Percentiles rank a stretch among this genome's conserved stretches.
Conservation (phyloP, 2,888 invertebrate species). For the Nemotelus pantherinus region DNA sequence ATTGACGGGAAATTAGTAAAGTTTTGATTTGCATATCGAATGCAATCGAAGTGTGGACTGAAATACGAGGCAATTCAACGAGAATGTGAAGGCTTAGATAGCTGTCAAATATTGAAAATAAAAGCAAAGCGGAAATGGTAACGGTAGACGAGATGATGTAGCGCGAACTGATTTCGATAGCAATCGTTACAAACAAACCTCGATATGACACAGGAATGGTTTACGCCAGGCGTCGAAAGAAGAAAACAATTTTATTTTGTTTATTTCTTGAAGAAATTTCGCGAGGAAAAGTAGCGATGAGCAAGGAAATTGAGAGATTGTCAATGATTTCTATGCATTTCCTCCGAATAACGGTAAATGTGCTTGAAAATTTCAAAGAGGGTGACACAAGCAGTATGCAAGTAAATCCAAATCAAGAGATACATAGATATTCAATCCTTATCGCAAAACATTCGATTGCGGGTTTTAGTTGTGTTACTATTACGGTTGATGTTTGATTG, state of each 20-base stretch:
- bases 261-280: too few species aligned
- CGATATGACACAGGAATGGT: background rate
- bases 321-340: too few species aligned
- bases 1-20: conserved; percentile 41
- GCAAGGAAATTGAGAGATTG: too few species aligned
- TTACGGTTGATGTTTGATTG: too few species aligned
- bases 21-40: conserved; percentile 29
- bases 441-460: too few species aligned
- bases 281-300: too few species aligned
- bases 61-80: background rate
- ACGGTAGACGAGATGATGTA: conserved; percentile 38
- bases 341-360: too few species aligned
- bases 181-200: background rate
- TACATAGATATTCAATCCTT: too few species aligned
- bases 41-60: background rate
- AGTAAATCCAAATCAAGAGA: too few species aligned
- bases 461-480: too few species aligned
- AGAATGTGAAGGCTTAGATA: background rate
- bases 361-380: too few species aligned
- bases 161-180: conserved; percentile 26
- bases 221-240: background rate
- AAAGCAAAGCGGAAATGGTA: conserved; percentile 33
- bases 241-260: background rate
- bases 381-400: too few species aligned
- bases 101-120: conserved; percentile 29